Percentiles rank a stretch among this genome's conserved stretches.
phyloP scores from a whole-genome alignment of 1,140 invertebrate species.

The Rhyzopertha dominica region DNA sequence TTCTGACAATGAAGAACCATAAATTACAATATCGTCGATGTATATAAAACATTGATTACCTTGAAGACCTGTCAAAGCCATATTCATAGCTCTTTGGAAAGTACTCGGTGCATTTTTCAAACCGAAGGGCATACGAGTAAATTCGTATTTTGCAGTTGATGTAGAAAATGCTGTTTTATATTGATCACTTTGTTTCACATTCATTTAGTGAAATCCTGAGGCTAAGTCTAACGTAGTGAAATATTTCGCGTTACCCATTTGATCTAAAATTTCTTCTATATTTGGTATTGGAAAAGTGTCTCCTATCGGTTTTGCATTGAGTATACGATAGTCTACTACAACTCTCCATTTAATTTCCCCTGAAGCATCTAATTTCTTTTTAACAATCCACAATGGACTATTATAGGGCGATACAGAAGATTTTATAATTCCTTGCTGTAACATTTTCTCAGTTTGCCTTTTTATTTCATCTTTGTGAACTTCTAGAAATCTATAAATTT shows the following conservation, averaged over 20 bases:
- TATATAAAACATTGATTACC: slow-evolving; percentile 25
- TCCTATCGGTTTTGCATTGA: slow-evolving; percentile 38
- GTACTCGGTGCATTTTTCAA: slow-evolving; percentile 15
- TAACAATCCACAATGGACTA: slow-evolving; percentile 31
- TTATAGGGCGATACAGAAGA: slow-evolving; percentile 29
- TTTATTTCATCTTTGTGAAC: slow-evolving; percentile 25
- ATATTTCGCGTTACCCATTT: slow-evolving; percentile 35
- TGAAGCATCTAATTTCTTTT: slow-evolving; percentile 26
- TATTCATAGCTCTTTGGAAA: slow-evolving; percentile 32
- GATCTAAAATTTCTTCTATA: slow-evolving; percentile 28
- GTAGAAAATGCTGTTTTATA: slow-evolving; percentile 45
- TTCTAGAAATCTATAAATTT: slow-evolving; percentile 23
- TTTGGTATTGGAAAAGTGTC: slow-evolving; percentile 49
- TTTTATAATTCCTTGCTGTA: slow-evolving; percentile 26
- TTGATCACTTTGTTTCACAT: slow-evolving; percentile 34
- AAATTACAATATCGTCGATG: slow-evolving; percentile 34
- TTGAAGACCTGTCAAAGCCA: slow-evolving; percentile 8
- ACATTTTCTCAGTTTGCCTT: slow-evolving; percentile 23
- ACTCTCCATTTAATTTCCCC: slow-evolving; percentile 38
- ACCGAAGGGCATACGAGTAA: slow-evolving; percentile 36
- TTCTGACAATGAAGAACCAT: slow-evolving; percentile 29
- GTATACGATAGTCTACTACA: slow-evolving; percentile 37
- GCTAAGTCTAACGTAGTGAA: slow-evolving; percentile 48
- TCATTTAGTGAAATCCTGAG: slow-evolving; percentile 49
- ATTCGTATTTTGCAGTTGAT: slow-evolving; percentile 34